Evolutionary conservation across 2,113 vertebrate genomes (phyloP), one percentile per base, ranked within the genome.

Genomic region (Pteruthius melanotis): DNA sequence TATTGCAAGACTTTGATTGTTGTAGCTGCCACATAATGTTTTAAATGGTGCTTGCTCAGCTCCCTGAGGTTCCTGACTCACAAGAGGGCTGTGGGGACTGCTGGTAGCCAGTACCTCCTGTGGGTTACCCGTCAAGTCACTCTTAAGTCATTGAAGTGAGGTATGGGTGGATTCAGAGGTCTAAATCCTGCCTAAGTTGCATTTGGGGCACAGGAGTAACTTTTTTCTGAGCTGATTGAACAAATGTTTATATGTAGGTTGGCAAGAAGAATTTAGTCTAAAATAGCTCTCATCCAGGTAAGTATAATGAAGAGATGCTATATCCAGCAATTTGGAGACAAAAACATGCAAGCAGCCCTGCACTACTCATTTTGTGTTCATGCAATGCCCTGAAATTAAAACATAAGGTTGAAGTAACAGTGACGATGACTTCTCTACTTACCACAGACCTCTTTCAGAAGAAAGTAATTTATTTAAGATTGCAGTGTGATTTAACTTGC

Each of bases 401-500:
- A n/a, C 13, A 6, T 54, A 72, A 71, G 31, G 18, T 20, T 78
- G 52, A 77, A 93, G 33, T 78, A 90, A 54, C 17, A 75, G 71
- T 40, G 64, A 74, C 0, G 1, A 71, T 78, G 39, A 63, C 37
- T 83, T 90, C 56, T 83, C 63, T 92, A 6, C 76, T 90, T 96
- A 82, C 56, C 53, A 64, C 53, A 74, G 60, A 78, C 14, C 10
- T 89, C 56, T 68, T 83, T 90, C 64, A 94, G 72, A 83, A 89
- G 53, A 79, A 85, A 49, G 63, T 77, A 61, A 68, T 93, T 93
- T 94, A 95, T 93, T 72, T 94, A 93, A 88, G 87, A 83, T 60
- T 92, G 30, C 44, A 71, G 53, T 89, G 64, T 87, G 76, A 71
- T 93, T 95, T 92, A 75, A 90, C 65, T 90, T 90, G 49, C 93